These are phyloP conservation scores for Pomacea canaliculata DNA, from an alignment of 2,888 invertebrate genomes.

Conservation along the genomic window DNA sequence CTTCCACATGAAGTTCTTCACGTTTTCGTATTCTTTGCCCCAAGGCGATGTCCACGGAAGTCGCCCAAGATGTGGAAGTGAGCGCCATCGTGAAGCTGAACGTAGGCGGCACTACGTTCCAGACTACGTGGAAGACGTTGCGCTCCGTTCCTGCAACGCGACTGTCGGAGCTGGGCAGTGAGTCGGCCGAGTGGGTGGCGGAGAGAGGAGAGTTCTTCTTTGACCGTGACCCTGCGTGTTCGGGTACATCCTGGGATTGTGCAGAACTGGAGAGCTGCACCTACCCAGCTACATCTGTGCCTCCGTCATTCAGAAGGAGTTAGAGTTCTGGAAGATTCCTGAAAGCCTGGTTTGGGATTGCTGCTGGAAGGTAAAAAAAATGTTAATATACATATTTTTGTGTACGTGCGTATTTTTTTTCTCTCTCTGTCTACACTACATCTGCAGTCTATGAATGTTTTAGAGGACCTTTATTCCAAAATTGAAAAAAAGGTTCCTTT, in stretches of 20 bases:
- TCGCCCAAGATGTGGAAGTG: too few relatives aligned
- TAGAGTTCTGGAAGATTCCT: background rate
- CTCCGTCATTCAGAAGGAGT: background rate
- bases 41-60: too few relatives aligned
- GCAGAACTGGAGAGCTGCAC: constrained; percentile 2
- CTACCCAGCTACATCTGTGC: background rate
- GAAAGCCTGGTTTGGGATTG: background rate
- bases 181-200: background rate
- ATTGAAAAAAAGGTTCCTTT: too few relatives aligned
- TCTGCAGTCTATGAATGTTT: too few relatives aligned
- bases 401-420: too few relatives aligned
- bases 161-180: background rate
- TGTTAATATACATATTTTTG: too few relatives aligned
- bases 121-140: constrained; percentile 1
- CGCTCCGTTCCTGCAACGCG: background rate
- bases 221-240: background rate
- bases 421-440: too few relatives aligned
- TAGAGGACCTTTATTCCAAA: too few relatives aligned
- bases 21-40: too few relatives aligned
- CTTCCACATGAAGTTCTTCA: too few relatives aligned
- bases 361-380: constrained; percentile 1
- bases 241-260: background rate
- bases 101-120: background rate
- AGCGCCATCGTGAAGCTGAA: background rate
- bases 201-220: background rate